Percentiles rank a stretch among this genome's conserved stretches.
Conservation (phyloP, 2,113 vertebrate species). For the Rhinogobius similis region DNA sequence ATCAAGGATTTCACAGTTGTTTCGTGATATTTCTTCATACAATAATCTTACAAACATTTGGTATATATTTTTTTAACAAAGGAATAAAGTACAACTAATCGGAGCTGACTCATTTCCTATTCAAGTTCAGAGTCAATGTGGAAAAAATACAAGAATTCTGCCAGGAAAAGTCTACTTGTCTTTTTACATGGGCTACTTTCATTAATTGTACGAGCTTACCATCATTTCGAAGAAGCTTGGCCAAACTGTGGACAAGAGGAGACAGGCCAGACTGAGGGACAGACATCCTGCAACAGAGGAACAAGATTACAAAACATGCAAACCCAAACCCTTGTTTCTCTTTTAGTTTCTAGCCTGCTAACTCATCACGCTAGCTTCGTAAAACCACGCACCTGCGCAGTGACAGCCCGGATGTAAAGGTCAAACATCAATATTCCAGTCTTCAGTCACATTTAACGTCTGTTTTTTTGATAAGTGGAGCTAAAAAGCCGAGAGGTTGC, state of each 20-base stretch:
- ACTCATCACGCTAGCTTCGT: background rate
- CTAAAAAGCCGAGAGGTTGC: background rate
- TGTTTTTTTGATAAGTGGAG: background rate
- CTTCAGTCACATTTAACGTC: accelerated
- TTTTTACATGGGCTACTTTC: no score
- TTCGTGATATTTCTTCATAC: no score
- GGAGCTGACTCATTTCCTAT: no score
- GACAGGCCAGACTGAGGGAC: slow-evolving; percentile 45
- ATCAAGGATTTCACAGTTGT: no score
- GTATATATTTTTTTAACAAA: no score
- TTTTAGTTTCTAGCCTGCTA: background rate
- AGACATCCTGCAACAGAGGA: slow-evolving; percentile 66
- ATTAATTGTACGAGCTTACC: slow-evolving; percentile 76
- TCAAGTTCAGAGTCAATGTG: no score
- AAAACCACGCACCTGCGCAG: slow-evolving; percentile 29
- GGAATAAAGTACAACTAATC: no score
- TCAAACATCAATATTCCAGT: slow-evolving; percentile 16
- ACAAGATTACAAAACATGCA: background rate
- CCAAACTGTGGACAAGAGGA: slow-evolving; percentile 76
- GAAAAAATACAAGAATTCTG: no score
- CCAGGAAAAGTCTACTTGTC: no score
- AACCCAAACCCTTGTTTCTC: background rate
- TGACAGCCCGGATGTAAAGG: background rate
- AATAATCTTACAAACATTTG: no score
- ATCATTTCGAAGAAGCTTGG: slow-evolving; percentile 79